Conservation (phyloP, 1,140 invertebrate species). For the Drosophila subobscura region DNA sequence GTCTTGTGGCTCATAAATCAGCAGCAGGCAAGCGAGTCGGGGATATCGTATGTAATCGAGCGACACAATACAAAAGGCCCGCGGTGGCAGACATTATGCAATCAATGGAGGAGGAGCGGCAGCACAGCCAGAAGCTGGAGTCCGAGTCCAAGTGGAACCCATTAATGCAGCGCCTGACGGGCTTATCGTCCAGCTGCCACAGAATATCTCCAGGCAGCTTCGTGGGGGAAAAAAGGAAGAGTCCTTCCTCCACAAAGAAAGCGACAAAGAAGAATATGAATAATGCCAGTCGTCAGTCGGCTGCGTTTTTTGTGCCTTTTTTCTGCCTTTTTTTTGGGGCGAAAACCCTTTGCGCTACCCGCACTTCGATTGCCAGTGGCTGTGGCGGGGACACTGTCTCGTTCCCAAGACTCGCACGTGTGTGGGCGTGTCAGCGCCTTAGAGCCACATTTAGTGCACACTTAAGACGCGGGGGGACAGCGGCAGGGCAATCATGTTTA, state of each 20-base stretch:
- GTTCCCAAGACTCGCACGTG: too few species aligned
- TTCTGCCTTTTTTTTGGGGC: slow-evolving; percentile 19
- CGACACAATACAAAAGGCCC: slow-evolving; percentile 2
- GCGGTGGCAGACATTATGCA: slow-evolving; percentile 34
- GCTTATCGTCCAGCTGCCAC: slow-evolving; percentile 33
- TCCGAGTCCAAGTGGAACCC: slow-evolving; percentile 21
- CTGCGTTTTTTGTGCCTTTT: slow-evolving; percentile 20
- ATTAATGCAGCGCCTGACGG: slow-evolving; percentile 50
- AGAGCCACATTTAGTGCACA: slow-evolving; percentile 67
- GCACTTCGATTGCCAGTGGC: slow-evolving; percentile 32
- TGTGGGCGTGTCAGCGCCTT: slow-evolving; percentile 40
- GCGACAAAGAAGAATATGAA: slow-evolving; percentile 49
- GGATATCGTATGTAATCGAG: slow-evolving; percentile 13
- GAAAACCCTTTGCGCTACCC: slow-evolving; percentile 38
- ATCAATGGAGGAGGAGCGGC: slow-evolving; percentile 36
- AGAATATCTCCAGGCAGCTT: slow-evolving; percentile 39
- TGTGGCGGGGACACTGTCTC: too few species aligned
- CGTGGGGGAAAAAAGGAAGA: too few species aligned
- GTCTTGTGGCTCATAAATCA: slow-evolving; percentile 31
- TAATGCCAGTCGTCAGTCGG: slow-evolving; percentile 43
- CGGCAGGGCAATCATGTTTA: slow-evolving; percentile 70
- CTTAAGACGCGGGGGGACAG: slow-evolving; percentile 40
- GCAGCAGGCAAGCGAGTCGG: slow-evolving; percentile 6
- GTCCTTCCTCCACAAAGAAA: slow-evolving; percentile 5
- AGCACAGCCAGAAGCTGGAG: slow-evolving; percentile 7